Evolutionary conservation across 2,797 vertebrate genomes (phyloP).

Genomic region (Pseudocheirus occidentalis): DNA sequence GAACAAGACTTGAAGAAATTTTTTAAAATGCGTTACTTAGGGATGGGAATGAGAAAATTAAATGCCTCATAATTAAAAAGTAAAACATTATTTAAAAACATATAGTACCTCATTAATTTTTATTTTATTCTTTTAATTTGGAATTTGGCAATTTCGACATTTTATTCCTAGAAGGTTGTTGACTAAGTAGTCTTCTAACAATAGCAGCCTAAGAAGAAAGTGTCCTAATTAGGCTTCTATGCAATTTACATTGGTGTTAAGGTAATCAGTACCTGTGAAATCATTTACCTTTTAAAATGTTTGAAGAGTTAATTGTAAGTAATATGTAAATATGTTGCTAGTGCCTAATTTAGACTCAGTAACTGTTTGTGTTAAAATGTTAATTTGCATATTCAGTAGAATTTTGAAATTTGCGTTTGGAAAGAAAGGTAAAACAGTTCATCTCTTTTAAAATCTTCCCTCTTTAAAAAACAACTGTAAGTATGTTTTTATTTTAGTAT

Average conservation of each 20-base stretch:
- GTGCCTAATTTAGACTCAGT: neutral
- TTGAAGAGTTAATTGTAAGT: neutral
- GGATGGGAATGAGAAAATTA: neutral
- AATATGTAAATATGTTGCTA: neutral
- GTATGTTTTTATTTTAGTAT: constrained; percentile 41
- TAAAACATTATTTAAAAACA: neutral
- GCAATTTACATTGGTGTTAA: neutral
- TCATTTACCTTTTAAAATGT: neutral
- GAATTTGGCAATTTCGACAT: neutral
- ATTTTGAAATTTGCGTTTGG: neutral
- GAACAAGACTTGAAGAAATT: neutral
- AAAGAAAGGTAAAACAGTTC: neutral
- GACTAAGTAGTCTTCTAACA: neutral
- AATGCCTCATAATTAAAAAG: neutral
- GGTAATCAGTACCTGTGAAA: neutral
- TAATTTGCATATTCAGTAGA: neutral
- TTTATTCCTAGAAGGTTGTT: neutral
- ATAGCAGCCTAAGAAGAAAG: neutral
- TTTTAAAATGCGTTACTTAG: neutral
- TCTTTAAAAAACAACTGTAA: neutral
- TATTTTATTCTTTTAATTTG: neutral
- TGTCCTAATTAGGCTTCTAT: neutral
- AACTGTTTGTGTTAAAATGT: neutral
- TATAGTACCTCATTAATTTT: neutral
- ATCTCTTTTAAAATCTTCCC: neutral